These are phyloP conservation scores for Chloroceryle aenea DNA, from an alignment of 2,113 vertebrate genomes.

Conservation along the genomic window DNA sequence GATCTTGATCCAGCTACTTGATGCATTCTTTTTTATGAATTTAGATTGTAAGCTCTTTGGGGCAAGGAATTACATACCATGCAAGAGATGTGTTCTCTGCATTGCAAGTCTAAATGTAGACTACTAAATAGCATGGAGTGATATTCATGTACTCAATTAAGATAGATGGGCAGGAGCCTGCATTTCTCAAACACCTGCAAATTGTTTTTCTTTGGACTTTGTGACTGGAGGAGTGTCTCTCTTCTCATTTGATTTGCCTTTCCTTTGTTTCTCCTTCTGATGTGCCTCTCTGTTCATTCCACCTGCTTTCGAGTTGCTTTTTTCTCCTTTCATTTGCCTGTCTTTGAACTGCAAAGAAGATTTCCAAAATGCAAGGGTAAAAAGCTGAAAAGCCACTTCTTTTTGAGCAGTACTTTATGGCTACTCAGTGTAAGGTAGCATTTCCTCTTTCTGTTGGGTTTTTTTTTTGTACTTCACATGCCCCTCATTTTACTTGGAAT, in stretches of 20 bases:
- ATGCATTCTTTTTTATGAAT: neutral
- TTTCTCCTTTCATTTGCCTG: neutral
- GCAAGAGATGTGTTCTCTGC: neutral
- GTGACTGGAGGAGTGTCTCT: neutral
- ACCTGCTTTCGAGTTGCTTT: conserved; percentile 6
- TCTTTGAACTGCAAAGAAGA: neutral
- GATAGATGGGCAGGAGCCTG: neutral
- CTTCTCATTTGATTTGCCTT: rapidly evolving
- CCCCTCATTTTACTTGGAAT: conserved; percentile 10
- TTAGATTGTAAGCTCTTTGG: conserved; percentile 57
- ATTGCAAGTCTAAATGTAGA: neutral
- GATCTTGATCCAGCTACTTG: neutral
- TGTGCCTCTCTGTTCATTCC: neutral
- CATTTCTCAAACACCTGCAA: neutral
- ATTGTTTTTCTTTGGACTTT: neutral
- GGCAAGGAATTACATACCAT: neutral
- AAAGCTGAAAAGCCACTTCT: neutral
- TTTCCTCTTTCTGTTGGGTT: neutral
- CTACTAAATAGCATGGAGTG: neutral
- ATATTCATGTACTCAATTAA: neutral
- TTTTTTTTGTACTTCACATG: conserved; percentile 17
- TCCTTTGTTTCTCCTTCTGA: neutral
- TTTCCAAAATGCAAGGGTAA: conserved; percentile 14
- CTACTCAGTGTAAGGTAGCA: neutral
- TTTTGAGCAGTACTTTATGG: neutral